Conservation (phyloP, 2,888 invertebrate genomes). For the Philereme transversata region DNA sequence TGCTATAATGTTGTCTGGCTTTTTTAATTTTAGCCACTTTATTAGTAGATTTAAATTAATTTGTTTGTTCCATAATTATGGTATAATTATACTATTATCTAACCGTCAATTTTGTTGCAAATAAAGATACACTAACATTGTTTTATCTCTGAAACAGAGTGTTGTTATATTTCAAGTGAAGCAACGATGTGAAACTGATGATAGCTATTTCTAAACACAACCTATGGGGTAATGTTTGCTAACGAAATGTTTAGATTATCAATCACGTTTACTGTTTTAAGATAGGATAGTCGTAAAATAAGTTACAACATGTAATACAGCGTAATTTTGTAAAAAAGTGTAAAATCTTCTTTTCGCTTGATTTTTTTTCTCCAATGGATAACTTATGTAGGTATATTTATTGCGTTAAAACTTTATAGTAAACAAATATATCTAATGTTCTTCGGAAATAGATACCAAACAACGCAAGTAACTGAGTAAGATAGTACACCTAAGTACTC, state of each 20-base stretch:
- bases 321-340: no score
- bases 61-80: no score
- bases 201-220: constrained; percentile 28
- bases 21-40: no score
- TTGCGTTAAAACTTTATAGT: no score
- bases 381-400: no score
- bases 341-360: no score
- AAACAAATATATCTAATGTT: no score
- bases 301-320: not conserved
- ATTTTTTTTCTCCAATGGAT: no score
- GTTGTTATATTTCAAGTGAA: constrained; percentile 19
- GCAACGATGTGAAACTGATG: constrained; percentile 20
- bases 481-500: not conserved
- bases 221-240: constrained; percentile 25
- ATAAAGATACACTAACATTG: constrained; percentile 2
- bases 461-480: not conserved
- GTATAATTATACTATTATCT: no score
- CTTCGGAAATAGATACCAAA: no score
- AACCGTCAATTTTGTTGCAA: constrained; percentile 2
- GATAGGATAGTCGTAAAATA: constrained; percentile 18
- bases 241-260: constrained; percentile 22
- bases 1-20: no score
- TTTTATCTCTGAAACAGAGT: constrained; percentile 1
- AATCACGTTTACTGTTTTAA: constrained; percentile 17
- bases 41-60: no score